Base-by-base conservation (phyloP, 1,140 invertebrate genomes). In the Brachionus rubens region DNA sequence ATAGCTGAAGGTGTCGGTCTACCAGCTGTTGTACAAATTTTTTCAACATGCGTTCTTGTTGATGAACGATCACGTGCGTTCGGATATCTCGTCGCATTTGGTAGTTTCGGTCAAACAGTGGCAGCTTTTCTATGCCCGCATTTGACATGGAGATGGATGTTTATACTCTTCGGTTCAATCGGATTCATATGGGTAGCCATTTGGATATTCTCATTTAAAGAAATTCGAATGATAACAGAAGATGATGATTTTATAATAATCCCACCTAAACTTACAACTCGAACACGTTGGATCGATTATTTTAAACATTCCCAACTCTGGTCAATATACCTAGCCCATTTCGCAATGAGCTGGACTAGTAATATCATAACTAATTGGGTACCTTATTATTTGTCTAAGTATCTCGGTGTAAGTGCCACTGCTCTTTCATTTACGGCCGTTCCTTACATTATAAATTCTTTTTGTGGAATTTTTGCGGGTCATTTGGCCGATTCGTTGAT, bases 361-460 rank as follows among this genome's bases (percentile, higher is more conserved):
- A 91, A 91, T 79, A 91, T 91, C 76, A 90, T 92, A 78, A 91
- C 91, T 90, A 90, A 91, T 80, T 92, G 91, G 91, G 82, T 92
- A 76, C 91, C 91, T 2, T 91, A 90, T 5, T 91, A 91, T 82
- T 83, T 92, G 78, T 82, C 88, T 3, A 83, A 88, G 56, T 88
- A 88, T 80, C 85, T 92, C 21, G 89, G 88, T 16, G 90, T 89
- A 14, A 88, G 90, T 78, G 87, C 88, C 78, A 87, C 90, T 80
- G 89, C 89, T 80, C 89, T 92, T 77, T 91, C 90, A 85, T 86
- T 91, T 50, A 91, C 91, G 47, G 90, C 91, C 4, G 86, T 91
- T 79, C 90, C 91, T 77, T 91, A 91, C 79, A 86, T 91, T 76
- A 87, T 91, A 79, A 91, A 91, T 83, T 91, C 90, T 21, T 81